These are phyloP conservation scores for Pteromalus puparum DNA, from an alignment of 1,140 invertebrate species.

Conservation along the genomic window DNA sequence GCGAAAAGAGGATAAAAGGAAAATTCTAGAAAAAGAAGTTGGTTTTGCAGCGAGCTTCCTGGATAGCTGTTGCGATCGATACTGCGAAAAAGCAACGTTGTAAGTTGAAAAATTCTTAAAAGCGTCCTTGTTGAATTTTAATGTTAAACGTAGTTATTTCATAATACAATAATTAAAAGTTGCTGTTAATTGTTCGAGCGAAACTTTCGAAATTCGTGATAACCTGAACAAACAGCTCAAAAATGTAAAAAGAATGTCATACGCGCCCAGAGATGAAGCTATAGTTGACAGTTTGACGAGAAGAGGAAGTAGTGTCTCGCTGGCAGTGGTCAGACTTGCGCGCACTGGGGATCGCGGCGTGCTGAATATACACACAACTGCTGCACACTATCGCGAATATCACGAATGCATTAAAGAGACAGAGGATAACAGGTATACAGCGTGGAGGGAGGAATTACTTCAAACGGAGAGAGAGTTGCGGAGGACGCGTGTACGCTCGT, in stretches of 20 bases:
- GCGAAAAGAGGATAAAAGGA: constrained; percentile 35
- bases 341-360: background rate
- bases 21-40: constrained; percentile 50
- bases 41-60: constrained; percentile 49
- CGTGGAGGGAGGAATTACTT: constrained; percentile 31
- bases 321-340: constrained; percentile 57
- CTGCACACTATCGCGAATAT: background rate
- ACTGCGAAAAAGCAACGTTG: constrained; percentile 48
- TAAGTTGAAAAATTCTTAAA: constrained; percentile 24
- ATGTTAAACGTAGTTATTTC: background rate
- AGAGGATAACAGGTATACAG: background rate
- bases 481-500: background rate
- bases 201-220: background rate
- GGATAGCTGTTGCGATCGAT: constrained; percentile 53
- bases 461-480: constrained; percentile 45
- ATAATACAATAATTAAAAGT: too few relatives aligned
- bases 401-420: background rate
- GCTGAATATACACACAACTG: background rate
- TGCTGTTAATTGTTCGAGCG: too few relatives aligned
- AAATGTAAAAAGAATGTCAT: background rate
- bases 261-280: background rate
- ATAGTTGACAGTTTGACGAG: constrained; percentile 22
- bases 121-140: background rate
- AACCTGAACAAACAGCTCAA: background rate
- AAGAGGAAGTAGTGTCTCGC: constrained; percentile 61